A percentile compares a stretch with the other conserved stretches of the same genome.
Conservation (phyloP, 1,140 invertebrate genomes). For the Drosophila miranda region DNA sequence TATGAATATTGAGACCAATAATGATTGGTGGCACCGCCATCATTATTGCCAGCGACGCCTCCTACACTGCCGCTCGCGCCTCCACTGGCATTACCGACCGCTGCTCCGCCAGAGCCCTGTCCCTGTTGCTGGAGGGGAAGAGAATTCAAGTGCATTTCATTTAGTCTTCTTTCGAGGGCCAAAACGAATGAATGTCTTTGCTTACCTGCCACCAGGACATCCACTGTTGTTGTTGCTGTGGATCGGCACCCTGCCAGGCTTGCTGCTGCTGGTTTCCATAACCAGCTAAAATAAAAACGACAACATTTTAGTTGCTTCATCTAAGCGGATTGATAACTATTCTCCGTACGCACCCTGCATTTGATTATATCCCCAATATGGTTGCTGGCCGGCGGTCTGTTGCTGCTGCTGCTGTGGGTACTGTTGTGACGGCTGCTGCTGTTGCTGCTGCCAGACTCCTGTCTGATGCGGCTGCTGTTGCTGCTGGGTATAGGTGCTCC, state of each 20-base stretch:
- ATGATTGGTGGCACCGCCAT: constrained; percentile 76
- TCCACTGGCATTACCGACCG: constrained; percentile 50
- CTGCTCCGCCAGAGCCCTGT: constrained; percentile 44
- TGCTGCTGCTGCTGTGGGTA: constrained; percentile 63
- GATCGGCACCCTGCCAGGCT: constrained; percentile 72
- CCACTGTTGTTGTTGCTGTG: constrained; percentile 78
- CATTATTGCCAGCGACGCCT: constrained; percentile 56
- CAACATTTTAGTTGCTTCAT: constrained; percentile 7
- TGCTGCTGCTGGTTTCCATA: constrained; percentile 75
- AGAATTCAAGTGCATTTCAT: neutral
- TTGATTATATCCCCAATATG: constrained; percentile 76
- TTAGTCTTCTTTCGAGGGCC: neutral
- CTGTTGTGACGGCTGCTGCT: constrained; percentile 34
- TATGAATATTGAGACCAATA: constrained; percentile 82
- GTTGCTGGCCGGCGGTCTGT: constrained; percentile 64
- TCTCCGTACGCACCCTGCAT: constrained; percentile 64
- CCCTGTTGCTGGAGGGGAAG: constrained; percentile 45
- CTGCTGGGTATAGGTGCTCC: constrained; percentile 73
- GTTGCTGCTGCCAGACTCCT: constrained; percentile 61
- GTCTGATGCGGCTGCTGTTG: constrained; percentile 59
- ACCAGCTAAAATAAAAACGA: constrained; percentile 39
- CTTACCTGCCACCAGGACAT: constrained; percentile 82
- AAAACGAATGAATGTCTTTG: neutral
- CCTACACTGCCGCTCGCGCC: constrained; percentile 37
- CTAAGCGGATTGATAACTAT: neutral